Base-by-base conservation (phyloP, 2,797 vertebrate genomes). In the Coluber constrictor region DNA sequence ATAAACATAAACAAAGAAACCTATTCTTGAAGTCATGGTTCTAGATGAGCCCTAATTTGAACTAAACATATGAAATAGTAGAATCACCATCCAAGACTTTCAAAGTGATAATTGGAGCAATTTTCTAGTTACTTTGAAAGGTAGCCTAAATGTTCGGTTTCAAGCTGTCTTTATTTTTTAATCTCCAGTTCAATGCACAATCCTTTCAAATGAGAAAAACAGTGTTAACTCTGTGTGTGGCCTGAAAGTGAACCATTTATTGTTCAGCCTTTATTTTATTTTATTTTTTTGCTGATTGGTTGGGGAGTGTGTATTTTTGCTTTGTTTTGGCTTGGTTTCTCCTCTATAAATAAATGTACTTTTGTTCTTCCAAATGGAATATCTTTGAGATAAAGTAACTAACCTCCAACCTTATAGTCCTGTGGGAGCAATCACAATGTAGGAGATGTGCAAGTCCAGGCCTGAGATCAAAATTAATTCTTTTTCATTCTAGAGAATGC, bases 251-350 rank as follows among this genome's bases (percentile, higher is more conserved):
- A 96, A 94, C 91, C 93, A 60, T 91, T 51, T 91, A 93, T 93
- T 89, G 90, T 93, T 61, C 86, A 89, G 61, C 55, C 18, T 88
- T 70, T 55, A 32, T 56, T 83, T 29, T 27, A 20, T 55, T 92
- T n/a, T 29, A 15, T 55, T 92, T 92, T 56, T 92, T 86, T 93
- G n/a, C n/a, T 37, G 83, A 88, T 88, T 94, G 89, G 91, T 93
- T 54, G 92, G 90, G 63, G 90, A 95, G 60, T 55, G 2, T 91
- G 37, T 94, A 93, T 91, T 96, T 86, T 83, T 90, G 66, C 59
- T 96, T 95, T 96, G 70, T 93, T 95, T 97, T 92, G 94, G 95
- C 94, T 93, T 95, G 91, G 89, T 88, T 90, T 74, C 8, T 70
- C 87, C 18, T 29, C 51, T 55, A 16, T 91, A 94, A 96, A 95